Percentiles rank a stretch among this genome's conserved stretches.
These are phyloP conservation scores for Mechanitis mazaeus DNA, from an alignment of 2,888 invertebrate genomes.

Conservation along the genomic window DNA sequence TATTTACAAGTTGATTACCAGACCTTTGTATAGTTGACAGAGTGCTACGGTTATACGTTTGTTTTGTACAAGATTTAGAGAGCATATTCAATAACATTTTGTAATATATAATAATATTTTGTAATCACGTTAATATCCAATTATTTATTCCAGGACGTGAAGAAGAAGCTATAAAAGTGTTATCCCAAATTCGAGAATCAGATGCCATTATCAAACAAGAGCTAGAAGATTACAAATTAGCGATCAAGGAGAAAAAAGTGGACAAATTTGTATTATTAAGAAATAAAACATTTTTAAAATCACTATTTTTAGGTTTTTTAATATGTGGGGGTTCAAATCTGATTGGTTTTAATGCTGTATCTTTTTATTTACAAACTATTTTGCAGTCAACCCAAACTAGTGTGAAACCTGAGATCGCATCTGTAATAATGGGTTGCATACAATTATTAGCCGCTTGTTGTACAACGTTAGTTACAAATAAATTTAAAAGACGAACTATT, in stretches of 20 bases:
- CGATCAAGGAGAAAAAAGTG: constrained; percentile 18
- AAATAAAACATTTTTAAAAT: constrained; percentile 33
- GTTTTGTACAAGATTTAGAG: too few relatives aligned
- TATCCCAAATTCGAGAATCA: constrained; percentile 44
- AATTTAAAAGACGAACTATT: constrained; percentile 43
- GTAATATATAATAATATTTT: too few relatives aligned
- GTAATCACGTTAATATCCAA: too few relatives aligned
- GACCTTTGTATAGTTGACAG: too few relatives aligned
- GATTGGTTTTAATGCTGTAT: constrained; percentile 43
- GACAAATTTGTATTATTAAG: constrained; percentile 29
- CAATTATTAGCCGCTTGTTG: constrained; percentile 45
- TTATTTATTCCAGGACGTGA: too few relatives aligned
- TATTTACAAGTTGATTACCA: too few relatives aligned
- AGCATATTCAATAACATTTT: too few relatives aligned
- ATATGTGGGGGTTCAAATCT: constrained; percentile 34
- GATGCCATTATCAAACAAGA: constrained; percentile 44
- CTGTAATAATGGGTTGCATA: constrained; percentile 46
- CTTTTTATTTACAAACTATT: constrained; percentile 48
- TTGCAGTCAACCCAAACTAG: constrained; percentile 44
- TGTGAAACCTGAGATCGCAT: constrained; percentile 41
- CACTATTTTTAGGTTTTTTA: constrained; percentile 29
- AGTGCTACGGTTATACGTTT: too few relatives aligned
- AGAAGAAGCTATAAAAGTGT: constrained; percentile 28
- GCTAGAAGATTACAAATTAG: constrained; percentile 41
- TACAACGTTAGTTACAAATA: constrained; percentile 37